These are phyloP conservation scores for Leptopilina boulardi DNA, from an alignment of 1,140 invertebrate species.

Conservation along the genomic window DNA sequence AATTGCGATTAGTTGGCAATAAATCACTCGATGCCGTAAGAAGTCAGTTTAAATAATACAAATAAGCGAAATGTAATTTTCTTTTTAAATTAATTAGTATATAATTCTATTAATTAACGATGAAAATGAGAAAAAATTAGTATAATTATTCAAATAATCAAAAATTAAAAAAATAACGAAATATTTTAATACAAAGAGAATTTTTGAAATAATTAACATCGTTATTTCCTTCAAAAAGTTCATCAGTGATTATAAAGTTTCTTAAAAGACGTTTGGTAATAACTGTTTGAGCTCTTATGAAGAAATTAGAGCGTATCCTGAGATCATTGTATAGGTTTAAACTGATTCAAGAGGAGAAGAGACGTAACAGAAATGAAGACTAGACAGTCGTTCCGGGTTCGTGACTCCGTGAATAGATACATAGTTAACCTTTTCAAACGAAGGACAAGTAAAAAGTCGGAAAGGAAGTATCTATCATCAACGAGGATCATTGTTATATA, in stretches of 20 bases:
- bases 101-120: background rate
- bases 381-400: conserved; percentile 33
- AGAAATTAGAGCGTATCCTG: conserved; percentile 21
- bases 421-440: conserved; percentile 28
- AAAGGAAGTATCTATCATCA: conserved; percentile 34
- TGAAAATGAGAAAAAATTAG: too few relatives aligned
- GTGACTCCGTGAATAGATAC: conserved; percentile 28
- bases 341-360: background rate
- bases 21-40: conserved; percentile 22
- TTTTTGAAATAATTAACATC: too few relatives aligned
- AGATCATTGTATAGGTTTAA: conserved; percentile 4
- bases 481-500: conserved; percentile 25
- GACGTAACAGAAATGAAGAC: conserved; percentile 6
- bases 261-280: background rate
- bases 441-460: conserved; percentile 3
- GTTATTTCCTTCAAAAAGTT: background rate
- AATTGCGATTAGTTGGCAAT: conserved; percentile 11
- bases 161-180: too few relatives aligned
- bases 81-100: background rate
- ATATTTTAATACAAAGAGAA: too few relatives aligned
- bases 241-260: background rate
- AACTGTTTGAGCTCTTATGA: background rate
- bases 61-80: background rate
- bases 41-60: conserved; percentile 12
- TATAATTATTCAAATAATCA: too few relatives aligned